Evolutionary conservation across 2,113 vertebrate species (phyloP).

Genomic region (Castor canadensis): DNA sequence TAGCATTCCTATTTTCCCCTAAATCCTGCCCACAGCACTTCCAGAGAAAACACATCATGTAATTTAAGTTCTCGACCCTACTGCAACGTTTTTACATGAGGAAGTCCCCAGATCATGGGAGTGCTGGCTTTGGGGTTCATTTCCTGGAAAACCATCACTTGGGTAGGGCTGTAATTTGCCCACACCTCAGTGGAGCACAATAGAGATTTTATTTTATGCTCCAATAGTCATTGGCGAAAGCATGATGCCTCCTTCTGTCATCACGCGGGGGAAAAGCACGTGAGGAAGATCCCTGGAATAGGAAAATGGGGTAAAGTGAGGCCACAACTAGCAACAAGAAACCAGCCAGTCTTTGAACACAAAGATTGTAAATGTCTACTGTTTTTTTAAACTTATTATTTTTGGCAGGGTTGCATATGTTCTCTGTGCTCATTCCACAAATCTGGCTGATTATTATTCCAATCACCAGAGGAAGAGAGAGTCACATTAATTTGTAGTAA

Average conservation of each 20-base stretch:
- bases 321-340: constrained; percentile 86
- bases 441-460: constrained; percentile 96
- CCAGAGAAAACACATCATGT: not conserved
- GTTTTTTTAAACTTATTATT: constrained; percentile 93
- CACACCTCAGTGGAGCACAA: constrained; percentile 65
- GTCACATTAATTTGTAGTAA: constrained; percentile 99
- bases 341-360: constrained; percentile 90
- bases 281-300: constrained; percentile 67
- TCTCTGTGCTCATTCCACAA: constrained; percentile 89
- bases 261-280: constrained; percentile 66
- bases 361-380: constrained; percentile 89
- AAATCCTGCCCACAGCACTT: not conserved
- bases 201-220: constrained; percentile 68
- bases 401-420: constrained; percentile 98
- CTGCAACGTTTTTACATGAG: not conserved
- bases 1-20: not conserved
- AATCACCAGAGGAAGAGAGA: constrained; percentile 95
- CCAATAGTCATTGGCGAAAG: constrained; percentile 67
- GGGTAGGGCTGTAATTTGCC: not conserved
- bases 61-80: constrained; percentile 1
- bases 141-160: constrained; percentile 30
- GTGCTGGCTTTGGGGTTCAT: not conserved
- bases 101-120: not conserved
- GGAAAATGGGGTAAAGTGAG: constrained; percentile 80
- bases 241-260: constrained; percentile 63